A percentile compares a stretch with the other conserved stretches of the same genome.
These are phyloP conservation scores for Prosopocoilus inquinatus DNA, from an alignment of 2,888 invertebrate genomes.

Conservation along the genomic window DNA sequence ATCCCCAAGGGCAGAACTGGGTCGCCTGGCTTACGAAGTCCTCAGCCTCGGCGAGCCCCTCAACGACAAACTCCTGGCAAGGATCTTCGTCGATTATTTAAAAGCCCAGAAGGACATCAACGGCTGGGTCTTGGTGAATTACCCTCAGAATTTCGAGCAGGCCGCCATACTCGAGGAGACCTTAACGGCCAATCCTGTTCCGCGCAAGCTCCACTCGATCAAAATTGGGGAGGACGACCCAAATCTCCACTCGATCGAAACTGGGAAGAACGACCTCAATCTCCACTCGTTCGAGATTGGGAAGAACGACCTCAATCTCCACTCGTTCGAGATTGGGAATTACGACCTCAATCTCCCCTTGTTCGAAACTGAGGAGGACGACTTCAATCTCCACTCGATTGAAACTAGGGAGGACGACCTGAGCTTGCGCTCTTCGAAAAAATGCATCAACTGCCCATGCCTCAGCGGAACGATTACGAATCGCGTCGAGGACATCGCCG, in stretches of 20 bases:
- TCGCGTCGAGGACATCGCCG: slow-evolving; percentile 31
- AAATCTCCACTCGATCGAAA: slow-evolving; percentile 33
- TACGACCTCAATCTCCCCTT: neutral
- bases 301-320: neutral
- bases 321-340: slow-evolving; percentile 35
- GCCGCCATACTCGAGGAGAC: slow-evolving; percentile 60
- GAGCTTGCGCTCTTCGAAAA: neutral
- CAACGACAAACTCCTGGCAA: slow-evolving; percentile 55
- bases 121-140: slow-evolving; percentile 66
- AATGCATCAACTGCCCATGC: too few relatives aligned
- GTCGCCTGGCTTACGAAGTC: slow-evolving; percentile 54
- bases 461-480: neutral
- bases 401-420: neutral
- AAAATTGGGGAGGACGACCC: slow-evolving; percentile 21
- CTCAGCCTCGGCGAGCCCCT: slow-evolving; percentile 54
- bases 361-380: too few relatives aligned
- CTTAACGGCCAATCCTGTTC: slow-evolving; percentile 56
- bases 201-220: slow-evolving; percentile 37
- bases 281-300: slow-evolving; percentile 34
- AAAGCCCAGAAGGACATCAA: slow-evolving; percentile 51
- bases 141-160: slow-evolving; percentile 59
- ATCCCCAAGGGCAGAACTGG: slow-evolving; percentile 55
- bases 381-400: neutral
- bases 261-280: neutral
- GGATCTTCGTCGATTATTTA: slow-evolving; percentile 62